Conservation (phyloP, 2,888 invertebrate genomes). For the Dione vanillae region DNA sequence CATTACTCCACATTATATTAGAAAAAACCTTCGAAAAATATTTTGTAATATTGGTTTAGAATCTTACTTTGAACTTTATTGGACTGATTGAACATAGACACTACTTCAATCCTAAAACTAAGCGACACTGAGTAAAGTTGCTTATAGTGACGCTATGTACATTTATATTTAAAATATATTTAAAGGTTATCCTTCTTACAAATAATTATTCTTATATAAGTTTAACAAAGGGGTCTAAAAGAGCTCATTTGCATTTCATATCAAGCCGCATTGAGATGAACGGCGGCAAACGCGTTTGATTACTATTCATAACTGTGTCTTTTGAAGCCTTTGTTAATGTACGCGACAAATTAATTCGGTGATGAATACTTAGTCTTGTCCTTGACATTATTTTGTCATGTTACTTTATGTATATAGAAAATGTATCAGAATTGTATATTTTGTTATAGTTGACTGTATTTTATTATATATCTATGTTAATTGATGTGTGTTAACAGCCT, state of each 20-base stretch:
- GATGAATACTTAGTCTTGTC: slow-evolving; percentile 3
- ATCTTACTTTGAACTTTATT: too few relatives aligned
- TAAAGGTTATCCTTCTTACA: background rate
- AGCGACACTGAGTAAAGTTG: too few relatives aligned
- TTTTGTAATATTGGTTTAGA: too few relatives aligned
- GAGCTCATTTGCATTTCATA: slow-evolving; percentile 22
- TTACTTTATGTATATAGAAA: background rate
- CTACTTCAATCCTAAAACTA: too few relatives aligned
- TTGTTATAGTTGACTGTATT: too few relatives aligned
- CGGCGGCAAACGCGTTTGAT: slow-evolving; percentile 9
- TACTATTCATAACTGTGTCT: slow-evolving; percentile 27
- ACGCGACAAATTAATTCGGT: slow-evolving; percentile 21
- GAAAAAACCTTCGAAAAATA: too few relatives aligned
- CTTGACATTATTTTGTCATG: background rate
- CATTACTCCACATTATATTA: too few relatives aligned
- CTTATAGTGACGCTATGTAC: too few relatives aligned
- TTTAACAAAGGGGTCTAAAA: slow-evolving; percentile 20
- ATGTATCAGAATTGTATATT: background rate
- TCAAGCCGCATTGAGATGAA: slow-evolving; percentile 4
- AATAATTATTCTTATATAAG: slow-evolving; percentile 1
- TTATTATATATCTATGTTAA: background rate
- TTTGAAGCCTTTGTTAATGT: slow-evolving; percentile 27
- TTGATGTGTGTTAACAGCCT: background rate
- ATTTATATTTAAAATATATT: slow-evolving; percentile 12
- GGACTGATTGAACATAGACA: too few relatives aligned